Evolutionary conservation across 1,140 invertebrate species (phyloP).

Genomic region (Tetramorium simillimum): DNA sequence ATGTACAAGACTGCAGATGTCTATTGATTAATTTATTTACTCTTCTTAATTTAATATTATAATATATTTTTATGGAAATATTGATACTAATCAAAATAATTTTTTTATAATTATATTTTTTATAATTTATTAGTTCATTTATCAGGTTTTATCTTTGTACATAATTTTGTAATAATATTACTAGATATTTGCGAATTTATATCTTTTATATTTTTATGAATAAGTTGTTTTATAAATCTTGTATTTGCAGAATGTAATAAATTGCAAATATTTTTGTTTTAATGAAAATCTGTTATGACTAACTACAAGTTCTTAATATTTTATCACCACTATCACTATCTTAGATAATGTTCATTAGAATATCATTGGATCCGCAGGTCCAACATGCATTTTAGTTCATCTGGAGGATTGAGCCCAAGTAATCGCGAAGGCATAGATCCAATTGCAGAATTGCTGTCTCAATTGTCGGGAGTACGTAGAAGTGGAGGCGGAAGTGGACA

Average conservation of each 20-base stretch:
- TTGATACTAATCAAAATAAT: background rate
- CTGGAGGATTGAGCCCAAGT: slow-evolving; percentile 93
- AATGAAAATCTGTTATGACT: background rate
- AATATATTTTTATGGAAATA: background rate
- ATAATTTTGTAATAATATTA: slow-evolving; percentile 1
- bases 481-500: slow-evolving; percentile 86
- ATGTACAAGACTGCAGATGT: slow-evolving; percentile 36
- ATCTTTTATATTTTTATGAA: background rate
- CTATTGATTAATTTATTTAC: background rate
- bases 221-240: background rate
- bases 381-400: slow-evolving; percentile 96
- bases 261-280: background rate
- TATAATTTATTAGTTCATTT: background rate
- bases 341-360: slow-evolving; percentile 74
- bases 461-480: slow-evolving; percentile 95
- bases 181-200: slow-evolving; percentile 24
- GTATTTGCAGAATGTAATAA: background rate
- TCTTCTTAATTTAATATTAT: slow-evolving; percentile 10
- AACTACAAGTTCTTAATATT: slow-evolving; percentile 37
- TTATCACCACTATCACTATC: slow-evolving; percentile 55
- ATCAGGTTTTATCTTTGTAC: background rate
- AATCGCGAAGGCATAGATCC: slow-evolving; percentile 96
- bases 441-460: slow-evolving; percentile 96
- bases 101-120: background rate
- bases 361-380: slow-evolving; percentile 85